Base-by-base conservation (phyloP, 2,797 vertebrate genomes). In the Microtus obscurus region DNA sequence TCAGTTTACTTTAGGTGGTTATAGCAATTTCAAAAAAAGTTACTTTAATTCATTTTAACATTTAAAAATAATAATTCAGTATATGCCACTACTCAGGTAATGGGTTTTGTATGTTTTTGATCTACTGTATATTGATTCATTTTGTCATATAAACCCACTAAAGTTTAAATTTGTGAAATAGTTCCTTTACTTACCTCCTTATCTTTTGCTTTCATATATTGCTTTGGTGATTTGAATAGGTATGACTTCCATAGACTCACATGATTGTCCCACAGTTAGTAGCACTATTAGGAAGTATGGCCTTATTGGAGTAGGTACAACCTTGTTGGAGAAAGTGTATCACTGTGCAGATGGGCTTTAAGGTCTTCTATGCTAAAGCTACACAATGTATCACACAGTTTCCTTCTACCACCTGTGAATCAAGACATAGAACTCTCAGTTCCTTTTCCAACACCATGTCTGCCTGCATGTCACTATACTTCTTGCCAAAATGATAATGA, bases 61-160 rank as follows among this genome's bases (percentile, higher is more conserved):
- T 74, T 71, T 86, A 53, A 93, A 93, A 81, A 83, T 23, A 92
- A 48, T 59, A 53, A 86, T 83, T 95, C 23, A 89, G n/a, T 31
- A 17, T 63, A 91, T 94, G 3, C 2, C 17, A 87, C 27, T 86
- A 89, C 53, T 27, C 40, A 34, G 16, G 31, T 94, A 95, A 89
- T 90, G 5, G 27, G 40, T 76, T 93, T 90, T n/a, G 51, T 81
- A 6, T 25, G 83, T 85, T 69, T 81, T 43, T 4, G 88, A 86
- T 73, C 19, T 89, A 51, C 13, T 90, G 27, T 56, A 21, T 65
- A 65, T 13, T 95, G 43, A 93, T 90, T 91, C 77, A 31, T 8
- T 78, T 67, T 86, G 29, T 80, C 82, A 85, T 93, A 8, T 77
- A 82, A 93, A 92, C 77, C 51, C n/a, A 91, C 14, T 92, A 37